Evolutionary conservation across 2,113 vertebrate species (phyloP), one percentile per base, ranked within the genome.

Genomic region (Lagenorhynchus albirostris): DNA sequence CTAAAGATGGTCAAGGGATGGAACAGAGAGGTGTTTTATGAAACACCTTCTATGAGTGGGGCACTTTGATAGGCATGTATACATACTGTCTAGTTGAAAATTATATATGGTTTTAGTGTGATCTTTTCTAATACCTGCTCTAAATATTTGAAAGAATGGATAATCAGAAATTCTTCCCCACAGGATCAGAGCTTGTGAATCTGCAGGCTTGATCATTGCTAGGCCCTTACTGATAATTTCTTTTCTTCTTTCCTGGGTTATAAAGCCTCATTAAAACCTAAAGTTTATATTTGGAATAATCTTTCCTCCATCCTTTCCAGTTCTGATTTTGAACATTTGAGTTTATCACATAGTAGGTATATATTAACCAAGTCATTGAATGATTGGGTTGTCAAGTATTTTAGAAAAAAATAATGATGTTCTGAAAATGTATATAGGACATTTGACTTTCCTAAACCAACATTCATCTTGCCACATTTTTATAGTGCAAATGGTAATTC

Each of bases 261-360:
- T 80, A 81, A 95, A 86, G 65, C 41, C 5, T 93, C 26, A 93
- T 90, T 96, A 93, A 89, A 84, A 70, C n/a, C 58, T 84, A 6
- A 90, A 85, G 38, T 79, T 93, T n/a, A 68, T 70, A 92, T 73
- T 79, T 26, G 58, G 55, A 94, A 90, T 44, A 53, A 85, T 81
- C 41, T 70, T 85, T 67, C 31, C 76, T 80, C 85, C n/a, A 62
- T 86, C 33, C 10, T 12, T 76, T 83, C 68, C 36, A 60, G 31
- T 93, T 53, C 90, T 96, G 41, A 90, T 93, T 77, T 70, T 65
- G 15, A 92, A 31, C 20, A 0, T 71, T 95, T 87, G n/a, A 47
- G 41, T 89, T 96, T 96, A n/a, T 84, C 94, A 20, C 33, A 55
- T 92, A 25, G 53, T 90, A 53, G 4, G 36, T 53, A 12, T 58